These are phyloP conservation scores for Drosophila grimshawi DNA, from an alignment of 1,140 invertebrate genomes.

Conservation along the genomic window DNA sequence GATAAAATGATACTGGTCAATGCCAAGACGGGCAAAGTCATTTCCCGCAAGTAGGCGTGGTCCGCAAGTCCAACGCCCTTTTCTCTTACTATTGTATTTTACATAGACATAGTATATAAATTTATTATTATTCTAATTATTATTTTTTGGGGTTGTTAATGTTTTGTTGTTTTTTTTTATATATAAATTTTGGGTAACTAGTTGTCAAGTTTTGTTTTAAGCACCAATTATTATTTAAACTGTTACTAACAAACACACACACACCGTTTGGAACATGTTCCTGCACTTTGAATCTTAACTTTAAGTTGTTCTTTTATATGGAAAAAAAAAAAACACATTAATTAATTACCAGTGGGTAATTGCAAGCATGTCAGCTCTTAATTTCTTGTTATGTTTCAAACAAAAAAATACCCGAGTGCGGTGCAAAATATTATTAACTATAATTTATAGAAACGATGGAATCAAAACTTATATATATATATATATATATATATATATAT, in stretches of 20 bases:
- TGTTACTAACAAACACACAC: constrained; percentile 65
- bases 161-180: constrained; percentile 67
- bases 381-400: constrained; percentile 16
- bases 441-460: constrained; percentile 8
- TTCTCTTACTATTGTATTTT: constrained; percentile 25
- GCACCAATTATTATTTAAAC: constrained; percentile 62
- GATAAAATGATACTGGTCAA: constrained; percentile 83
- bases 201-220: constrained; percentile 53
- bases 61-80: constrained; percentile 23
- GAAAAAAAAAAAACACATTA: not conserved
- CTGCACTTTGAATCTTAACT: constrained; percentile 61
- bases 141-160: constrained; percentile 62
- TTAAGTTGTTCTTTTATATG: constrained; percentile 43
- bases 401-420: not conserved
- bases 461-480: constrained; percentile 27
- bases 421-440: constrained; percentile 33
- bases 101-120: not conserved
- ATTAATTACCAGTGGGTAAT: constrained; percentile 10
- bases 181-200: constrained; percentile 39
- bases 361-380: constrained; percentile 11
- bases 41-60: constrained; percentile 63
- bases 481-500: constrained; percentile 32
- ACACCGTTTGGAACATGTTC: constrained; percentile 69
- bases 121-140: constrained; percentile 39
- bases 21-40: constrained; percentile 83